These are phyloP conservation scores for Pammene fasciana DNA, from an alignment of 2,888 invertebrate genomes.

Conservation along the genomic window DNA sequence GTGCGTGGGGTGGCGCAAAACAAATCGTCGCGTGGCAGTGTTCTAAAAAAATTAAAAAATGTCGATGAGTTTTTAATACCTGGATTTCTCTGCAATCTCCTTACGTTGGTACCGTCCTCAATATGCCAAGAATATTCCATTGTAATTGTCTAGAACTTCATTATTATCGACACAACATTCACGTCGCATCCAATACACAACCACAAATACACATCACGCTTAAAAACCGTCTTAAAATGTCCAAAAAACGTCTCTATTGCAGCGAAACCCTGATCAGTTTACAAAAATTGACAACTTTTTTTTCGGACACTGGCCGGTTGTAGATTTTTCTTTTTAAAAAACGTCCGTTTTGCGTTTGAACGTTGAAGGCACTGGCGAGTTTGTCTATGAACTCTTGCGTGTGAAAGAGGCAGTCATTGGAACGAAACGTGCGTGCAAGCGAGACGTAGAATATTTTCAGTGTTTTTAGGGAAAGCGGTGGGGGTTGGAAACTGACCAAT, in stretches of 20 bases:
- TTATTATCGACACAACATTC: slow-evolving; percentile 38
- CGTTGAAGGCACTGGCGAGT: slow-evolving; percentile 73
- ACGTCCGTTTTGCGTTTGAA: slow-evolving; percentile 76
- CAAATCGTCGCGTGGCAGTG: background rate
- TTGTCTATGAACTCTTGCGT: slow-evolving; percentile 63
- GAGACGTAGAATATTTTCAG: slow-evolving; percentile 60
- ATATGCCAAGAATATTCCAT: slow-evolving; percentile 81
- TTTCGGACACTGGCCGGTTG: slow-evolving; percentile 46
- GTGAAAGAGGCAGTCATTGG: slow-evolving; percentile 59
- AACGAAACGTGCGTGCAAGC: slow-evolving; percentile 52
- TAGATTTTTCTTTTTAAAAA: slow-evolving; percentile 53
- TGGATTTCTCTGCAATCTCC: slow-evolving; percentile 64
- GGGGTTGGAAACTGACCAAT: slow-evolving; percentile 64
- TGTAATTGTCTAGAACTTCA: slow-evolving; percentile 50
- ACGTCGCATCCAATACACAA: slow-evolving; percentile 56
- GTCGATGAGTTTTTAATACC: slow-evolving; percentile 48
- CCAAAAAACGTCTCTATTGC: slow-evolving; percentile 7
- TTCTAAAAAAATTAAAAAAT: background rate
- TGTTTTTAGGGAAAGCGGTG: slow-evolving; percentile 66
- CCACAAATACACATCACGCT: slow-evolving; percentile 53
- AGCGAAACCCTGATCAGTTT: slow-evolving; percentile 21
- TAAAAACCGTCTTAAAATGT: slow-evolving; percentile 20
- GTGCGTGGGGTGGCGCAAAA: too few species aligned
- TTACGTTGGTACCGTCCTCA: slow-evolving; percentile 64
- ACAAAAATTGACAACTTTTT: slow-evolving; percentile 27